A percentile compares a stretch with the other conserved stretches of the same genome.
phyloP scores from a whole-genome alignment of 2,113 vertebrate species.

The human region DNA sequence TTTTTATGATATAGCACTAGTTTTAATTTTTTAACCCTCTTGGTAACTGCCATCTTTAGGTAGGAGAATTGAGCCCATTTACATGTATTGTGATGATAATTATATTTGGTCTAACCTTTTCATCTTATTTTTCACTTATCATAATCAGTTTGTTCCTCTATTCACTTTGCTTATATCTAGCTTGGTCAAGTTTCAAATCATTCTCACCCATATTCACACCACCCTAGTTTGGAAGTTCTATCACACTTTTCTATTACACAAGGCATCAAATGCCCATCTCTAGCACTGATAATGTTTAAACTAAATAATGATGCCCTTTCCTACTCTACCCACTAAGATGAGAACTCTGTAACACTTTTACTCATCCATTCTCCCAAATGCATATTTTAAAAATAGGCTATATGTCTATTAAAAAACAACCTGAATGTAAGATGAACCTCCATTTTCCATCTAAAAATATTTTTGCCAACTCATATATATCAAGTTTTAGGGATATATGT shows the following conservation, averaged over 20 bases:
- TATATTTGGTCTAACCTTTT: neutral
- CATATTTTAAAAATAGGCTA: neutral
- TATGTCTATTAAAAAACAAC: neutral
- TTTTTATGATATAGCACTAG: neutral
- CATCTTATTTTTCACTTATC: neutral
- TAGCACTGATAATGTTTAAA: neutral
- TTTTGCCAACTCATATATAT: neutral
- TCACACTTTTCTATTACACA: neutral
- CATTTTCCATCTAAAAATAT: neutral
- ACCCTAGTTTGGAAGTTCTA: neutral
- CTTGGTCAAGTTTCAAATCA: neutral
- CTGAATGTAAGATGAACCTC: neutral
- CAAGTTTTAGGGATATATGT: neutral
- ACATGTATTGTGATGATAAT: neutral
- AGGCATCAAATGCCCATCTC: neutral
- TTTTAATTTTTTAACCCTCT: constrained; percentile 20
- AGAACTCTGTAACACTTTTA: neutral
- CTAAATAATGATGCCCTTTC: neutral
- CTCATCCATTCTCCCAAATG: neutral
- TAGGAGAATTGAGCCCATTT: neutral
- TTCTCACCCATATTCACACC: neutral
- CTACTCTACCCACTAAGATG: neutral
- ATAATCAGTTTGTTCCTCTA: neutral
- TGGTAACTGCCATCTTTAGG: neutral
- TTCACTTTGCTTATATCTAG: neutral